phyloP scores from a whole-genome alignment of 2,797 vertebrate species.

The Nannoperca australis region DNA sequence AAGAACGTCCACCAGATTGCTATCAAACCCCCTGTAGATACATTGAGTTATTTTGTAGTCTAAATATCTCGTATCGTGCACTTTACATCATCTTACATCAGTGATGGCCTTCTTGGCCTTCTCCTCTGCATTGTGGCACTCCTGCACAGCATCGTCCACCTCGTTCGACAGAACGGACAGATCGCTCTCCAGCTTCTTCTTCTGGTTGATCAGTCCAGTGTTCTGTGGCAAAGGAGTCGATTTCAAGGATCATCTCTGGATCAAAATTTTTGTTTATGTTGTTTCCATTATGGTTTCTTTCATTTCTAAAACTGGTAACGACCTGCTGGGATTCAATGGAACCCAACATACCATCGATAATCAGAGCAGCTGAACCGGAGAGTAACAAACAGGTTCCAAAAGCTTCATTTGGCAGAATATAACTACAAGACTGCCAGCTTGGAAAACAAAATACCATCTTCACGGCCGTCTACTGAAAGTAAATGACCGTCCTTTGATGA shows the following conservation, averaged over 20 bases:
- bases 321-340: not conserved
- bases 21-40: not conserved
- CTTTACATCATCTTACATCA: constrained; percentile 80
- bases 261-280: not conserved
- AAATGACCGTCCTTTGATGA: not conserved
- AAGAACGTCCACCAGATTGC: not conserved
- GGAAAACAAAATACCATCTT: not conserved
- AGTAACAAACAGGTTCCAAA: not conserved
- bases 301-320: not conserved
- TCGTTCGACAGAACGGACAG: constrained; percentile 88
- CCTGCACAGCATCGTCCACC: constrained; percentile 92
- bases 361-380: not conserved
- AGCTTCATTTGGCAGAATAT: too few species aligned
- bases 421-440: not conserved
- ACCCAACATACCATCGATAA: not conserved
- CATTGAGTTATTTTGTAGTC: not conserved
- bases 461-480: not conserved
- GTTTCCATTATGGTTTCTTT: not conserved
- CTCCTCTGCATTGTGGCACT: constrained; percentile 92
- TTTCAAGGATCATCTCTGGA: not conserved
- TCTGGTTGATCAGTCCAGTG: constrained; percentile 92
- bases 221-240: constrained; percentile 82
- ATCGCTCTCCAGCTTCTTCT: constrained; percentile 94
- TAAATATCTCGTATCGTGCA: not conserved
- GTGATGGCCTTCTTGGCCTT: constrained; percentile 96